These are phyloP conservation scores for Microctenopoma lineatum DNA, from an alignment of 2,797 vertebrate genomes.

Conservation along the genomic window DNA sequence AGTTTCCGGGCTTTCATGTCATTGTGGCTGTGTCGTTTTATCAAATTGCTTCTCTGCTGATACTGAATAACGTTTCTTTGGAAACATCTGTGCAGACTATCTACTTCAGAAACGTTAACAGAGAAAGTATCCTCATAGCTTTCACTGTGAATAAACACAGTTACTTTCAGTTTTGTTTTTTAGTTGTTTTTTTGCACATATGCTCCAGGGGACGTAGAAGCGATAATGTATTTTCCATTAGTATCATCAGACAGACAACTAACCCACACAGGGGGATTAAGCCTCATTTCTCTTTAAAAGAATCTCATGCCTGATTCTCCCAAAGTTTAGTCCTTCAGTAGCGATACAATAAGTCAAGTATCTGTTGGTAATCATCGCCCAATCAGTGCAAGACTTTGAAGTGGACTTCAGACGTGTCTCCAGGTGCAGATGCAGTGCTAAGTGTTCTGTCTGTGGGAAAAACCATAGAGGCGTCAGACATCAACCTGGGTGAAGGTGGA, in stretches of 20 bases:
- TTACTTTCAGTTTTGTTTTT: not conserved
- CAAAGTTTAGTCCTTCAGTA: constrained; percentile 69
- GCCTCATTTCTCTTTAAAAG: constrained; percentile 40
- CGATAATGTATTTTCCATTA: not conserved
- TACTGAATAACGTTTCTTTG: constrained; percentile 58
- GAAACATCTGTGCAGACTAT: constrained; percentile 50
- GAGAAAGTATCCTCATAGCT: constrained; percentile 7
- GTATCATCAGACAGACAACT: not conserved
- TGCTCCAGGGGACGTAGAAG: not conserved
- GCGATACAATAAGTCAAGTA: constrained; percentile 80
- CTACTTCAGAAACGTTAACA: constrained; percentile 17
- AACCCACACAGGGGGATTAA: constrained; percentile 23
- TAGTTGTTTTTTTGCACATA: not conserved
- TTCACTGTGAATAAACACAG: not conserved
- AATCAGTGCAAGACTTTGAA: constrained; percentile 78
- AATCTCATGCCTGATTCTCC: constrained; percentile 56
- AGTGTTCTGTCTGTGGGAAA: constrained; percentile 71
- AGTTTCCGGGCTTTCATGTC: constrained; percentile 65
- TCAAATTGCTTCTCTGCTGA: constrained; percentile 50
- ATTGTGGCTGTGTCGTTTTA: constrained; percentile 39
- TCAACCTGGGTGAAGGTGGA: no score
- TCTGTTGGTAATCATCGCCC: constrained; percentile 75
- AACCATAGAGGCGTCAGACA: constrained; percentile 42
- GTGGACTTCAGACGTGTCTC: constrained; percentile 53
- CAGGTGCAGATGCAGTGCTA: constrained; percentile 78